Evolutionary conservation across 2,797 vertebrate species (phyloP), one percentile per base, ranked within the genome.

Genomic region (Rhyacichthys aspro): DNA sequence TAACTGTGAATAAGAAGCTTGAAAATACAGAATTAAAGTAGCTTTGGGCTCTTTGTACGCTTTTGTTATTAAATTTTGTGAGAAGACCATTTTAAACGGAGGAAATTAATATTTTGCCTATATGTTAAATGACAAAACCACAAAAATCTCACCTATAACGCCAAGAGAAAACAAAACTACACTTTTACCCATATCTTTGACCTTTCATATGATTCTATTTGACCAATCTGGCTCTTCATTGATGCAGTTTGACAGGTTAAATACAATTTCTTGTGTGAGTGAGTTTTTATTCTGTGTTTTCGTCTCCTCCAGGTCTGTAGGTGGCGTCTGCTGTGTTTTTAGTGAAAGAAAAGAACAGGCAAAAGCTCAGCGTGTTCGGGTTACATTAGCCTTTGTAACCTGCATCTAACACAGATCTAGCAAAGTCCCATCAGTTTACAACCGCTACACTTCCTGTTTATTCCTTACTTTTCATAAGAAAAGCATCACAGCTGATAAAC

Each of bases 341-440:
- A 34, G 0, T 0, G 1, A 46, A 1, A 65, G 67, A 67, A 78
- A 7, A 11, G 1, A 28, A 8, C 18, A 5, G 59, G 37, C 16
- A 3, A 53, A n/a, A 46, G 37, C 38, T 59, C 54, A 52, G 46
- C 57, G 15, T 48, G 33, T 46, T 55, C 41, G 23, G 70, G 67
- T 72, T 62, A 64, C 74, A 48, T 57, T 45, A 68, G 59, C 37
- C 11, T 58, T 36, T 60, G 49, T 23, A 70, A 78, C 77, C 50
- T 74, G 68, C 61, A 43, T 55, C 55, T 68, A 48, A 49, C 50
- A 12, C 0, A 1, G 0, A 1, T 3, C 1, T 23, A 0, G 32
- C 53, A 5, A 57, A 50, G 3, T 0, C 8, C 1, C 8, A 1
- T 18, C 7, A 15, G 11, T 12, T 5, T 1, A 1, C 28, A 33